phyloP scores from a whole-genome alignment of 64 coral and sea anemone species.

The Dendrophyllia cribrosa region DNA sequence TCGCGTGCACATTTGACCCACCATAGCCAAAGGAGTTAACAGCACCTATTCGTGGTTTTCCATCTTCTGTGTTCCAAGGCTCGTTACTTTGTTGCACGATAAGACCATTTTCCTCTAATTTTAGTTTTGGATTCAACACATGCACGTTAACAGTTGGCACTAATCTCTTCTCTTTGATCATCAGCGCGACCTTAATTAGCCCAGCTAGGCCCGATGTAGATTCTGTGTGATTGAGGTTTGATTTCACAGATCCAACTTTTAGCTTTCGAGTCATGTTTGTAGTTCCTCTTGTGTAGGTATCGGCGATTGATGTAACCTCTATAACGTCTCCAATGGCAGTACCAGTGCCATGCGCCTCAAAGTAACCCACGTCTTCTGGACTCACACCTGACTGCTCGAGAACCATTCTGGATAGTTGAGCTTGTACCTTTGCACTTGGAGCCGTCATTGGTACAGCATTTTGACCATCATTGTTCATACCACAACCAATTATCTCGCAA shows the following conservation, averaged over 20 bases:
- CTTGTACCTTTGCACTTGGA: slow-evolving; percentile 59
- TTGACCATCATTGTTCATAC: slow-evolving; percentile 77
- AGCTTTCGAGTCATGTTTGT: background rate
- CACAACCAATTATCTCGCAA: slow-evolving; percentile 64
- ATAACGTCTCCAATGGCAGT: slow-evolving; percentile 78
- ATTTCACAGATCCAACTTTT: slow-evolving; percentile 75
- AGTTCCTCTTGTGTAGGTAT: background rate
- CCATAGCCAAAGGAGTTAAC: slow-evolving; percentile 73
- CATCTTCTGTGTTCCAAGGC: slow-evolving; percentile 25
- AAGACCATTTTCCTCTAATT: slow-evolving; percentile 55
- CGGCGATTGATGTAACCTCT: slow-evolving; percentile 57
- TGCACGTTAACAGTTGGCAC: slow-evolving; percentile 82
- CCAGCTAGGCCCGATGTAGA: slow-evolving; percentile 87
- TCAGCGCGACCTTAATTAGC: slow-evolving; percentile 69
- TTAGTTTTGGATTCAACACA: slow-evolving; percentile 74
- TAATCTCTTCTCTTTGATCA: slow-evolving; percentile 64
- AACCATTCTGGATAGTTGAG: slow-evolving; percentile 64
- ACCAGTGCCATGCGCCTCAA: slow-evolving; percentile 79
- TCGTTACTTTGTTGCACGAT: slow-evolving; percentile 49
- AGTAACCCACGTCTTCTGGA: slow-evolving; percentile 50
- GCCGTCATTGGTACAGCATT: slow-evolving; percentile 66
- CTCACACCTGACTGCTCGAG: slow-evolving; percentile 55
- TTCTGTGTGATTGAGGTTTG: slow-evolving; percentile 91
- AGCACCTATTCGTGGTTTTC: slow-evolving; percentile 61
- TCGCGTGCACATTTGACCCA: slow-evolving; percentile 61